Base-by-base conservation (phyloP, 2,888 invertebrate species). In the Venustoraphidia nigricollis region DNA sequence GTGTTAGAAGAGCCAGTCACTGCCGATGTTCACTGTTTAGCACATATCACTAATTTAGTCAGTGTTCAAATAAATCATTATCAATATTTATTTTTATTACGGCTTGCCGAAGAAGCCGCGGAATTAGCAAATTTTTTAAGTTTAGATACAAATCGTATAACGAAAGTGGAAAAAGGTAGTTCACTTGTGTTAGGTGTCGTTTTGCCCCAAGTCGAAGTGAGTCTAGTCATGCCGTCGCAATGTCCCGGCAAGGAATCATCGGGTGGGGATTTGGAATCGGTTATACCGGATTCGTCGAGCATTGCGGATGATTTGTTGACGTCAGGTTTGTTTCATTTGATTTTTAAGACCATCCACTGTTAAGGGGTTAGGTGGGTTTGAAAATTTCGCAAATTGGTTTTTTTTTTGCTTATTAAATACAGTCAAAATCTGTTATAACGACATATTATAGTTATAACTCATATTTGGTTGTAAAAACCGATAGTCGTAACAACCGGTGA, bases 21-120 rank as follows among this genome's bases (percentile, higher is more conserved):
- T 53, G 81, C 83, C 9, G 82, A 84, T 56, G 78, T 91, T 54
- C 87, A 88, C 66, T 77, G 84, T 34, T 75, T 94, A 45, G 83
- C 84, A 0, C 81, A 90, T 59, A 81, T 92, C 45, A 79, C 83
- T 45, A 88, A 88, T 59, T 72, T 93, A 59, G 81, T 93, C 46
- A 89, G 89, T 54, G 72, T 92, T 4, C 94, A 95, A 67, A 74
- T 96, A 51, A 94, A 92, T 70, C 94, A 94, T 66, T 92, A 88
- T 67, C 94, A 95, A 69, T 84, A 84, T 68, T 72, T 94, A 56
- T 94, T 95, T 69, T 72, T 95, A 46, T 67, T 93, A 65, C 73
- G 94, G 46, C 73, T 92, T 57, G 72, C 86, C 27, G 94, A 95
- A 66, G 77, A 83, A 44, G 66, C 90, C 36, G 76, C 84, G 0